phyloP scores from a whole-genome alignment of 2,888 invertebrate genomes.

The Scrobipalpa atriplicella region DNA sequence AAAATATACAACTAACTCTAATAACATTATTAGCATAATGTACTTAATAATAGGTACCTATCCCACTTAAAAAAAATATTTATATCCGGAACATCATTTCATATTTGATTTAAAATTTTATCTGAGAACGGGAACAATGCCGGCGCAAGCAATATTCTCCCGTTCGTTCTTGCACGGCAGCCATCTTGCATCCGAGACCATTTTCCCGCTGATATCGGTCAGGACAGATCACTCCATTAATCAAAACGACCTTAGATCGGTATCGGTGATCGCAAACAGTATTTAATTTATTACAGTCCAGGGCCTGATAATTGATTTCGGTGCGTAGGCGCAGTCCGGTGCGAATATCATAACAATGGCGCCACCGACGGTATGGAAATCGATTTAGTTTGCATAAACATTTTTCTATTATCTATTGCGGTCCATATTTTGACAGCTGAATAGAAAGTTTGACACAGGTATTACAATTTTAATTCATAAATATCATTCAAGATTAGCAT shows the following conservation, averaged over 20 bases:
- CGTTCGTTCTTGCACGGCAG: slow-evolving; percentile 7
- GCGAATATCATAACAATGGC: slow-evolving; percentile 71
- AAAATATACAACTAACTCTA: too few relatives aligned
- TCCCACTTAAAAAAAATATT: too few relatives aligned
- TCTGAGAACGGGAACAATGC: slow-evolving; percentile 10
- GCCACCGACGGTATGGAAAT: slow-evolving; percentile 55
- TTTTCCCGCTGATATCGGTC: slow-evolving; percentile 51
- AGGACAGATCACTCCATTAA: slow-evolving; percentile 71
- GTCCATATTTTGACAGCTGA: slow-evolving; percentile 16
- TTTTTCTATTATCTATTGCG: slow-evolving; percentile 28
- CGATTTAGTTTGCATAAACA: slow-evolving; percentile 44
- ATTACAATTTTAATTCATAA: not conserved
- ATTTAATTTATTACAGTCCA: slow-evolving; percentile 74
- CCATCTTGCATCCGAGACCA: slow-evolving; percentile 45
- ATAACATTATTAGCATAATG: too few relatives aligned
- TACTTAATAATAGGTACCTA: too few relatives aligned
- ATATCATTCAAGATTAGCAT: too few relatives aligned
- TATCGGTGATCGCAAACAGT: slow-evolving; percentile 74
- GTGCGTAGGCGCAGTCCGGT: slow-evolving; percentile 71
- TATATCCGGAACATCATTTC: too few relatives aligned
- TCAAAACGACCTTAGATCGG: slow-evolving; percentile 71
- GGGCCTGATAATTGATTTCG: slow-evolving; percentile 70
- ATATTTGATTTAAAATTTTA: too few relatives aligned
- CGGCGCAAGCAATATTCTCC: slow-evolving; percentile 14
- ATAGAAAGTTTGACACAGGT: slow-evolving; percentile 23